phyloP scores from a whole-genome alignment of 92 coral and sea anemone genomes.

The Parazoanthus atlanticus region DNA sequence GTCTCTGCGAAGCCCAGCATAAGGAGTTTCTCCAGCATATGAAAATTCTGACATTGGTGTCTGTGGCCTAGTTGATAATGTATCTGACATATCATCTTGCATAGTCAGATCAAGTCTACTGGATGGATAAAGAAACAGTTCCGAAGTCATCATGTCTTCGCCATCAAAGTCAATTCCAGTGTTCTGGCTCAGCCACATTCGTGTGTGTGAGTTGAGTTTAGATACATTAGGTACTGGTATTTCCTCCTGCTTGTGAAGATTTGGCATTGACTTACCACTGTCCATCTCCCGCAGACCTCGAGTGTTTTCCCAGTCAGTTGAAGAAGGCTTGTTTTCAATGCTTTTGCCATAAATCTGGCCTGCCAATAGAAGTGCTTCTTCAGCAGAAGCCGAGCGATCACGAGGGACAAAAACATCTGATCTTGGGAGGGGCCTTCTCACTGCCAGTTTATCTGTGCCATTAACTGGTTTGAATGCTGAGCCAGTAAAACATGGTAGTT shows the following conservation, averaged over 20 bases:
- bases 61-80: conserved; percentile 75
- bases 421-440: conserved; percentile 46
- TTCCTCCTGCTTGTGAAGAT: conserved; percentile 55
- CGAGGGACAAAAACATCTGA: conserved; percentile 41
- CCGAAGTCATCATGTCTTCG: conserved; percentile 69
- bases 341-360: background rate
- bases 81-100: conserved; percentile 59
- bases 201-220: conserved; percentile 78
- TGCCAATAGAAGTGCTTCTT: conserved; percentile 34
- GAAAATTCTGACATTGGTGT: conserved; percentile 94
- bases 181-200: conserved; percentile 87
- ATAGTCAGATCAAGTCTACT: conserved; percentile 75
- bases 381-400: conserved; percentile 38
- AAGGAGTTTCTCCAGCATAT: conserved; percentile 82
- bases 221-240: conserved; percentile 62
- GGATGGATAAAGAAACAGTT: conserved; percentile 77
- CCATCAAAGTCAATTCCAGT: conserved; percentile 69
- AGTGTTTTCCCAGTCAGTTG: conserved; percentile 42
- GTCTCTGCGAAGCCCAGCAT: conserved; percentile 57
- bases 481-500: conserved; percentile 11
- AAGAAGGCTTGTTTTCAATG: conserved; percentile 6
- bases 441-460: background rate
- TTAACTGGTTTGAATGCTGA: conserved; percentile 30
- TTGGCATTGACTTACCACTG: conserved; percentile 87
- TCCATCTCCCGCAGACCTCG: conserved; percentile 65